Evolutionary conservation across 2,888 invertebrate genomes (phyloP), one percentile per base, ranked within the genome.

Genomic region (Drosophila neotestacea): DNA sequence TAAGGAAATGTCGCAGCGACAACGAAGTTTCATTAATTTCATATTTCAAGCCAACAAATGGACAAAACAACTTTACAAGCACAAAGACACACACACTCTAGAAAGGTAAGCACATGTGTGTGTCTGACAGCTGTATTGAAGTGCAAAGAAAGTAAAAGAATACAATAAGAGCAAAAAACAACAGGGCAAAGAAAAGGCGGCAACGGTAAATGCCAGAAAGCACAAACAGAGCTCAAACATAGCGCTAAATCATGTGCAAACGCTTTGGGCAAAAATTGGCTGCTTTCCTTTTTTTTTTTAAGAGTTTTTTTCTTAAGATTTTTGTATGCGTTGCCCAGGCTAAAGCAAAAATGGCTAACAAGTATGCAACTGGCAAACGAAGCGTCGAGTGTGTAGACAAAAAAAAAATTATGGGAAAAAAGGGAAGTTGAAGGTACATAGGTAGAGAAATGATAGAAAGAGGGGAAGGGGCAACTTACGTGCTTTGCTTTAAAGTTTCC

Each of bases 241-340:
- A 48, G 30, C 67, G 70, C 56, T 70, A 86, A 84, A 88, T 77
- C 81, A 83, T 83, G 75, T 71, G 70, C 56, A 84, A 83, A 70
- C 60, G 75, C 70, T 86, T 80, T 70, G 75, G 65, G 78, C 62
- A 3, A 52, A 58, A 83, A 86, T 80, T 74, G 61, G 59, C 70
- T 72, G 50, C 5, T 62, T 59, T 16, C 32, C 30, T 16, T 22
- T 41, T 70, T 16, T 16, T 16, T 27, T 58, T 32, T 54, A 22
- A 22, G 22, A 22, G 22, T 48, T 55, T 34, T 47, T 10, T 27
- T 42, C 10, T 59, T 34, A 22, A 22, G 22, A 22, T 44, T 54
- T 52, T 38, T 41, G 22, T 30, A 9, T 13, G 22, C 44, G 36
- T 38, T 22, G 39, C 34, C 10, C 42, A 51, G 28, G 46, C 7